Evolutionary conservation across 2,797 vertebrate genomes (phyloP).

Genomic region (Mionectes olivaceus): DNA sequence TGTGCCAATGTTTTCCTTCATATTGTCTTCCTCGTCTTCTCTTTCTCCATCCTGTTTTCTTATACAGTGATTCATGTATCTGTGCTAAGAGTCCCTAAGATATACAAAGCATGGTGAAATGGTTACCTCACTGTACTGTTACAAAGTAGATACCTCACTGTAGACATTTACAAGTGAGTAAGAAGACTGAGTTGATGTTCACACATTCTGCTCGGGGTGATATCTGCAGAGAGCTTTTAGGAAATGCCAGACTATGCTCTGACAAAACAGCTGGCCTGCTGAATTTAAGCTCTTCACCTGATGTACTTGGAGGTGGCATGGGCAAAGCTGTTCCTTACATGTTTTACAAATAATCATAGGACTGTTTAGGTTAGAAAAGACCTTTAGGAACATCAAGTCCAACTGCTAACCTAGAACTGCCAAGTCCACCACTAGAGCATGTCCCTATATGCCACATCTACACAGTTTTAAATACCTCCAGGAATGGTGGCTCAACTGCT

Average conservation of each 20-base stretch:
- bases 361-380: background rate
- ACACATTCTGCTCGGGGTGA: background rate
- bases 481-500: background rate
- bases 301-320: rapidly evolving
- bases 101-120: background rate
- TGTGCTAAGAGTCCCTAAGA: background rate
- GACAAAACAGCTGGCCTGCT: background rate
- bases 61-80: background rate
- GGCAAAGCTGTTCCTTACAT: background rate
- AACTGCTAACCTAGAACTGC: background rate
- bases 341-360: background rate
- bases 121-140: background rate
- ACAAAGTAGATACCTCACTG: background rate
- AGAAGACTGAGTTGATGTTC: background rate
- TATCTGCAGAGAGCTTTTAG: background rate
- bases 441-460: too few relatives aligned
- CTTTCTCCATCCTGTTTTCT: background rate
- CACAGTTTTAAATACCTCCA: background rate
- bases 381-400: rapidly evolving
- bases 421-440: background rate
- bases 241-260: background rate
- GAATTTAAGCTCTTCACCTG: background rate
- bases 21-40: background rate
- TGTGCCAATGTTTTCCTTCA: background rate
- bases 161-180: background rate